Conservation (phyloP, 2,888 invertebrate species). For the Athalia cordata region DNA sequence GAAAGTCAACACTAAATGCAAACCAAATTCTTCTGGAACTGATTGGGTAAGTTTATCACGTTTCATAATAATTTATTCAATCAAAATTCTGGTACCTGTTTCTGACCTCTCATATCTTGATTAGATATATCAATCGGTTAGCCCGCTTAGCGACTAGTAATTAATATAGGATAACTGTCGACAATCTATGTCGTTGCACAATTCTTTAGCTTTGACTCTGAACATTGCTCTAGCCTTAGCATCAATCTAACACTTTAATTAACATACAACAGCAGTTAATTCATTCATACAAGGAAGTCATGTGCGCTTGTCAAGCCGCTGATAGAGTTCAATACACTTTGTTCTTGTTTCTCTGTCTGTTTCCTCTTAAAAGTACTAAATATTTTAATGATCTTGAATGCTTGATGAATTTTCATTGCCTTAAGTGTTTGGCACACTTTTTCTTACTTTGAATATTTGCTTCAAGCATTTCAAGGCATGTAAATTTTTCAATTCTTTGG, state of each 20-base stretch:
- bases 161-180: neutral
- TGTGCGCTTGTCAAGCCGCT: neutral
- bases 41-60: conserved; percentile 83
- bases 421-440: neutral
- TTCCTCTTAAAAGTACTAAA: too few relatives aligned
- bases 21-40: conserved; percentile 84
- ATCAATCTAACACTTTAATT: conserved; percentile 12
- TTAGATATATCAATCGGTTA: too few relatives aligned
- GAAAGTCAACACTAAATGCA: conserved; percentile 87
- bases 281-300: conserved; percentile 16
- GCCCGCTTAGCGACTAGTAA: too few relatives aligned
- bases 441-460: neutral
- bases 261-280: neutral
- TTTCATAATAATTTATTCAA: neutral
- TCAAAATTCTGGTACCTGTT: neutral
- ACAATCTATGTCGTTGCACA: neutral
- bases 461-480: too few relatives aligned
- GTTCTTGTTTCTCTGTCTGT: neutral
- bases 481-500: too few relatives aligned
- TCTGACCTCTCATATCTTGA: too few relatives aligned
- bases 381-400: too few relatives aligned
- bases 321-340: conserved; percentile 6
- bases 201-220: conserved; percentile 5
- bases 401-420: neutral
- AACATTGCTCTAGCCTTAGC: neutral